Evolutionary conservation across 2,113 vertebrate genomes (phyloP), one percentile per base, ranked within the genome.

Genomic region (Oreocharis arfaki): DNA sequence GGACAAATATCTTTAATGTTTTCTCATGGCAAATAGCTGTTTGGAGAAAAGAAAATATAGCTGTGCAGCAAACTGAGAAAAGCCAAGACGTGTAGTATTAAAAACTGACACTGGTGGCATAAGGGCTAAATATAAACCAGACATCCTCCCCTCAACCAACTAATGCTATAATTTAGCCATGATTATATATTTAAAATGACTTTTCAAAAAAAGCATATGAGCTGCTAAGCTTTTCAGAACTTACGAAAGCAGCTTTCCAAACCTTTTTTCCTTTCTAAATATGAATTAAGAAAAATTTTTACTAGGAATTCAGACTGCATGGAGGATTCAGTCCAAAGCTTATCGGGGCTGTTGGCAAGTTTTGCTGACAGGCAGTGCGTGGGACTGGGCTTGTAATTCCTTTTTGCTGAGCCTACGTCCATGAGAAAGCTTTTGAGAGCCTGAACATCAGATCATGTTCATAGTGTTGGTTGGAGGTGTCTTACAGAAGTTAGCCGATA

Each of bases 81-180:
- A 78, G 16, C 44, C n/a, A 79, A 91, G 74, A 82, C 75, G 18
- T 30, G 2, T 76, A 53, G 32, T 79, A 49, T 91, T 94, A 87
- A 92, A 94, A 96, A 76, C 19, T 67, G 44, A 65, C 65, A 59
- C 41, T 41, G 32, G 20, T 81, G 37, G 87, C 46, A 60, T 87
- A 82, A 87, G 35, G 53, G 24, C 77, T 91, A 75, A 91, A 65
- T 91, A 73, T 83, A 95, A 93, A 89, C 41, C 57, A 84, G 67
- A 76, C 84, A 77, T 74, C 26, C 3, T 95, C 6, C 30, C 47
- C n/a, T 84, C 33, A 74, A 73, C 35, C 35, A 83, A n/a, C 47
- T 92, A 70, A 84, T 83, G 35, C 52, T 92, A 6, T 87, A 85
- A 91, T 89, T 94, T 90, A 90, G 47, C 52, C 59, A 39, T 47